Conservation (phyloP, 2,888 invertebrate species). For the Ypsolopha sequella region DNA sequence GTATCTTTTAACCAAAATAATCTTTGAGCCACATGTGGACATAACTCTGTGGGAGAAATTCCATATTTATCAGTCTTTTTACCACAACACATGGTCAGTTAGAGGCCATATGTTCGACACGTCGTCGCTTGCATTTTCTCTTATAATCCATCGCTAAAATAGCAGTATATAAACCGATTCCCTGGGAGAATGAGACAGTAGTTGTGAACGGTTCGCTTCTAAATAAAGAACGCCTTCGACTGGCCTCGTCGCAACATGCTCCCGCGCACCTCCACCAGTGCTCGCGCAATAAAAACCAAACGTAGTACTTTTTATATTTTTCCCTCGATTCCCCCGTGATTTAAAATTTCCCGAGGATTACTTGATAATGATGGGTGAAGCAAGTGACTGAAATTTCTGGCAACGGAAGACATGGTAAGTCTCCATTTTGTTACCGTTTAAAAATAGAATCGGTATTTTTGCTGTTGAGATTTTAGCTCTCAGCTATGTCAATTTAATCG, state of each 20-base stretch:
- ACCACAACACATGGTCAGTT: too few relatives aligned
- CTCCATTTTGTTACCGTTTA: constrained; percentile 5
- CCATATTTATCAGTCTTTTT: too few relatives aligned
- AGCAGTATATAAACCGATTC: constrained; percentile 5
- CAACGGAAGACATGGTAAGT: constrained; percentile 2
- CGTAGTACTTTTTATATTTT: constrained; percentile 65
- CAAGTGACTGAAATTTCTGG: neutral
- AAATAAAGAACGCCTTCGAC: constrained; percentile 57
- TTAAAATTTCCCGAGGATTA: constrained; percentile 9
- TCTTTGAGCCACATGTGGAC: too few relatives aligned
- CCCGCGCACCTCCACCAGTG: constrained; percentile 41
- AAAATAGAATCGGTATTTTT: constrained; percentile 20
- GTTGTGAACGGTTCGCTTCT: constrained; percentile 50
- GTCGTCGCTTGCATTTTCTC: too few relatives aligned
- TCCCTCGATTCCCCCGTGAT: constrained; percentile 37
- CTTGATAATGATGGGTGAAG: constrained; percentile 15
- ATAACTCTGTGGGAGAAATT: too few relatives aligned
- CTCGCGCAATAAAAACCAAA: constrained; percentile 51
- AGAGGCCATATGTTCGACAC: too few relatives aligned
- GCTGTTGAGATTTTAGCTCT: constrained; percentile 20
- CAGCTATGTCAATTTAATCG: constrained; percentile 12
- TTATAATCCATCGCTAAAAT: neutral
- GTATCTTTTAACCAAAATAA: too few relatives aligned
- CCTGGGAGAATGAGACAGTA: constrained; percentile 22
- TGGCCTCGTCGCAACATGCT: constrained; percentile 54